Evolutionary conservation across 1,140 invertebrate species (phyloP).

Genomic region (Dendroctonus ponderosae): DNA sequence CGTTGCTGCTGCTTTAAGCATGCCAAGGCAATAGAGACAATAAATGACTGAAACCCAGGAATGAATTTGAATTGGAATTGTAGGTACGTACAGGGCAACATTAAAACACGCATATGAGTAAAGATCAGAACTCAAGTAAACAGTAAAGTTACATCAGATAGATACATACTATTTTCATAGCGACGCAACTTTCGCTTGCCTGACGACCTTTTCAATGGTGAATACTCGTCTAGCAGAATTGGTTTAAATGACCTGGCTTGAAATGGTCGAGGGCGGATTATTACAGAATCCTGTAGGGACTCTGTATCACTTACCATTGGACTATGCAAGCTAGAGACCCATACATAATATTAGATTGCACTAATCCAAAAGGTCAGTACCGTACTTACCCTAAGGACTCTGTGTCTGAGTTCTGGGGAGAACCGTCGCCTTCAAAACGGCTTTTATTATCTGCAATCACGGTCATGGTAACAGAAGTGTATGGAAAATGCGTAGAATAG

Average conservation of each 20-base stretch:
- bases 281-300: slow-evolving; percentile 69
- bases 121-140: not conserved
- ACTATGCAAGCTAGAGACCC: slow-evolving; percentile 37
- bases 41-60: not conserved
- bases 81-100: not conserved
- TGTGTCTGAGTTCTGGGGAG: slow-evolving; percentile 35
- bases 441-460: slow-evolving; percentile 36
- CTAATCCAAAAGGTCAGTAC: not conserved
- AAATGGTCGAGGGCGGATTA: slow-evolving; percentile 50
- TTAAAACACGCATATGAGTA: not conserved
- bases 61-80: not conserved
- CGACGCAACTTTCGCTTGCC: slow-evolving; percentile 73
- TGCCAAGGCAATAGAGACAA: not conserved
- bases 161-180: slow-evolving; percentile 62
- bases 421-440: slow-evolving; percentile 27
- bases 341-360: not conserved
- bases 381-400: slow-evolving; percentile 41
- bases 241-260: slow-evolving; percentile 1
- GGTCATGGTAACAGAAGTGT: slow-evolving; percentile 30
- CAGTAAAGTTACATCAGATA: not conserved
- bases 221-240: slow-evolving; percentile 59
- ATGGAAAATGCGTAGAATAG: no score
- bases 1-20: not conserved
- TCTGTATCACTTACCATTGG: slow-evolving; percentile 52
- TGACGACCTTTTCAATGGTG: slow-evolving; percentile 82